Evolutionary conservation across 2,888 invertebrate genomes (phyloP), one percentile per base, ranked within the genome.

Genomic region (Andrena fulva): DNA sequence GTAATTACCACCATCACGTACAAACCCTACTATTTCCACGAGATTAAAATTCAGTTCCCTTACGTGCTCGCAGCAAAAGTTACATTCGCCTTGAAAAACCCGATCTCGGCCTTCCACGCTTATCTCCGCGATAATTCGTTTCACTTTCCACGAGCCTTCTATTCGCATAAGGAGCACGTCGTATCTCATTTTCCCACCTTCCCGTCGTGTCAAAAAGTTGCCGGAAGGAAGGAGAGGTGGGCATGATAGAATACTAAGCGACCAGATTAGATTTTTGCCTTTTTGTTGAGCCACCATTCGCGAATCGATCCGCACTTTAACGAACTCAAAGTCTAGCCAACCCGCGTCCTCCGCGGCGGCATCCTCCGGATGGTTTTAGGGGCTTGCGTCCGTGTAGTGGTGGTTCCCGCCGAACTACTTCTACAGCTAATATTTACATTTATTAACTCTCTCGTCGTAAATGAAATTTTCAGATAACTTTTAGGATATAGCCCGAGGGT

Each of bases 401-500:
- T 90, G 90, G 90, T 91, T 92, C 91, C 91, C 92, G 91, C 91
- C 92, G 92, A 92, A 91, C 92, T 91, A 89, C 92, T 91, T 91
- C 91, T 89, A 91, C 91, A 92, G 93, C 92, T 92, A 93, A 93
- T 93, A 93, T 93, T 93, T 93, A 93, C 92, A 92, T 93, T 93
- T 93, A 93, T 93, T 93, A 93, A 93, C 93, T 93, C 92, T 92
- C 92, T 92, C 92, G 91, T 91, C 92, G 91, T 92, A 93, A 93
- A 93, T 93, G 93, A 93, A 93, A 93, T 93, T 93, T 93, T 93
- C 93, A 93, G 92, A 92, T 93, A 93, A 93, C 92, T 93, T 93
- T 92, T 93, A 91, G 92, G 91, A 93, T 93, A 92, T 91, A 92
- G 92, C 92, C 91, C 78, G 89, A 86, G 91, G 92, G 92, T 91